Conservation (phyloP, 2,888 invertebrate species). For the Cenopis cana region DNA sequence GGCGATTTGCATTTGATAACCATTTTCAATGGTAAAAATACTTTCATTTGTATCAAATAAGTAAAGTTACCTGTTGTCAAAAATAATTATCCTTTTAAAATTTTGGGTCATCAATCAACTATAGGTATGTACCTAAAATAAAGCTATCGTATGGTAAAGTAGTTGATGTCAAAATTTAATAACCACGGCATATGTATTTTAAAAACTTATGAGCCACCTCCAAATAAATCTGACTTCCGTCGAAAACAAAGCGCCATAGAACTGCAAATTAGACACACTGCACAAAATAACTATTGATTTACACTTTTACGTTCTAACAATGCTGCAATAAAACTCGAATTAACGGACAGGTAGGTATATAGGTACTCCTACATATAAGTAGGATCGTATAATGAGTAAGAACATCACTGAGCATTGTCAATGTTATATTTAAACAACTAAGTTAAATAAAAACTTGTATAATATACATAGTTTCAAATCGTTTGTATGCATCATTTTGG, state of each 20-base stretch:
- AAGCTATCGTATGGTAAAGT: too few species aligned
- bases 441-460: too few species aligned
- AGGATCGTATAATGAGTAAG: not conserved
- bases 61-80: too few species aligned
- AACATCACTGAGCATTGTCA: not conserved
- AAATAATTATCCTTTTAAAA: too few species aligned
- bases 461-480: too few species aligned
- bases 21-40: too few species aligned
- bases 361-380: constrained; percentile 4
- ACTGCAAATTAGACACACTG: constrained; percentile 51
- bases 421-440: not conserved
- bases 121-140: too few species aligned
- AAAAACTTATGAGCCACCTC: constrained; percentile 7
- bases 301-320: constrained; percentile 36
- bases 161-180: too few species aligned
- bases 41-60: too few species aligned
- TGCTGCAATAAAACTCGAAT: constrained; percentile 19
- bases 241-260: constrained; percentile 53
- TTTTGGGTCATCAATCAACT: too few species aligned
- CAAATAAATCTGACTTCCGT: constrained; percentile 39
- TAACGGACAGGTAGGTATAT: not conserved
- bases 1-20: too few species aligned
- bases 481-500: too few species aligned
- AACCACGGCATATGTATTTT: not conserved
- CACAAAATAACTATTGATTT: constrained; percentile 51